Base-by-base conservation (phyloP, 2,888 invertebrate species). In the Trichogramma dendrolimi region DNA sequence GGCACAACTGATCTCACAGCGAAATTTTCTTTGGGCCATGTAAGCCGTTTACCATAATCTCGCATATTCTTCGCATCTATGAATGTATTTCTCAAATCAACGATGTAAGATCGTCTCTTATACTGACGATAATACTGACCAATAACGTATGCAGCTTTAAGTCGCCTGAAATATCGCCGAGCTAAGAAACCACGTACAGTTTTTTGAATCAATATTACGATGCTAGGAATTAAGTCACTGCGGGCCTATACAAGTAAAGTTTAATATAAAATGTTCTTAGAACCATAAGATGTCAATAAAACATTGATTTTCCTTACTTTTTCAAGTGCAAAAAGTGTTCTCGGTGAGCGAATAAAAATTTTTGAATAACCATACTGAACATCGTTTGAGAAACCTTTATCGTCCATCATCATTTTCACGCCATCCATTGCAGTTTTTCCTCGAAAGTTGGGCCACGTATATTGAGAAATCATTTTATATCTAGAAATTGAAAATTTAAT, bases 401-500 rank as follows among this genome's bases (percentile, higher is more conserved):
- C 92, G 55, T 91, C 85, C 69, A 97, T 85, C 65, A 99, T 86
- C 65, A 90, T 89, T 74, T 87, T 84, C 4, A 92, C 92, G 2
- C 94, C 96, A 67, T 96, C 94, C 73, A 86, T 86, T 69, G 90
- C 90, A 58, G 81, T 82, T 58, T 87, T 88, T 4, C 88, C 87
- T 62, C 89, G 86, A 83, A 90, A 97, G 81, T 95, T 96, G 44
- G 98, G 98, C 98, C 98, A 98, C 4, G 97, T 98, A 80, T 90
- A 90, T 75, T 91, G 89, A 0, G 92, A 93, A 70, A 96, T 90
- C 92, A 97, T 94, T 84, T 98, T 98, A 84, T 98, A 98, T 64
- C 96, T 88, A 68, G 41, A 75, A 73, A 62, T 50, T 60, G 1
- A 11, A 40, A 42, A 8, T 27, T 55, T 40, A 46, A 57, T 40